phyloP scores from a whole-genome alignment of 2,113 vertebrate species.

The Corynorhinus townsendii region DNA sequence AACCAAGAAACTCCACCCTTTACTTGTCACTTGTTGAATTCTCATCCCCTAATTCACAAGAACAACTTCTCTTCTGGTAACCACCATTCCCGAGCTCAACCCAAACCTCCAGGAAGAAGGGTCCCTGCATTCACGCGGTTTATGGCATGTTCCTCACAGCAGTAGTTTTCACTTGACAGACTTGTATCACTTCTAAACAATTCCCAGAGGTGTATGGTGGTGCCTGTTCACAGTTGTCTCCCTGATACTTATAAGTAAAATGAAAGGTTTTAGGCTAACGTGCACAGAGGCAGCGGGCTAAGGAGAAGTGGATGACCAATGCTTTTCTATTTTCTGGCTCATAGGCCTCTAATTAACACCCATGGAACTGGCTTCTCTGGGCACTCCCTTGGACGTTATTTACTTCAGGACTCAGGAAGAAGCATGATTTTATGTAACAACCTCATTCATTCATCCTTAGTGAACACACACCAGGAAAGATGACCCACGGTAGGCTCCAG shows the following conservation, averaged over 20 bases:
- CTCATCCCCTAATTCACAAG: not conserved
- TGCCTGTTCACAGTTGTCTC: slow-evolving; percentile 44
- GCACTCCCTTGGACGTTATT: not conserved
- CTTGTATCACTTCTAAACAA: slow-evolving; percentile 49
- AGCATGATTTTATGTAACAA: not conserved
- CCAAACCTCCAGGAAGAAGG: not conserved
- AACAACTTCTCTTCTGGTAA: not conserved
- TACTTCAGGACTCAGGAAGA: not conserved
- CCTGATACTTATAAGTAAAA: slow-evolving; percentile 30
- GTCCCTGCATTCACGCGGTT: not conserved
- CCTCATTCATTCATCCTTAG: not conserved
- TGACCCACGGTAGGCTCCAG: not conserved
- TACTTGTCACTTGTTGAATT: not conserved
- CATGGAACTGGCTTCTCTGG: not conserved
- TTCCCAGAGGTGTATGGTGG: not conserved
- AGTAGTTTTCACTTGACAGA: slow-evolving; percentile 28
- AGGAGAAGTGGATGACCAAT: slow-evolving; percentile 15
- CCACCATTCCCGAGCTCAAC: not conserved
- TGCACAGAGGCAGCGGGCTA: not conserved
- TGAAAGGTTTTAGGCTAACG: slow-evolving; percentile 44
- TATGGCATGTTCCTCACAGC: not conserved
- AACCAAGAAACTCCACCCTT: not conserved
- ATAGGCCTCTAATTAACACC: slow-evolving; percentile 51
- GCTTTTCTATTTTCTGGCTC: slow-evolving; percentile 1
- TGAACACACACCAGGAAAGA: not conserved